Base-by-base conservation (phyloP, 2,797 vertebrate species). In the Galago senegalensis region DNA sequence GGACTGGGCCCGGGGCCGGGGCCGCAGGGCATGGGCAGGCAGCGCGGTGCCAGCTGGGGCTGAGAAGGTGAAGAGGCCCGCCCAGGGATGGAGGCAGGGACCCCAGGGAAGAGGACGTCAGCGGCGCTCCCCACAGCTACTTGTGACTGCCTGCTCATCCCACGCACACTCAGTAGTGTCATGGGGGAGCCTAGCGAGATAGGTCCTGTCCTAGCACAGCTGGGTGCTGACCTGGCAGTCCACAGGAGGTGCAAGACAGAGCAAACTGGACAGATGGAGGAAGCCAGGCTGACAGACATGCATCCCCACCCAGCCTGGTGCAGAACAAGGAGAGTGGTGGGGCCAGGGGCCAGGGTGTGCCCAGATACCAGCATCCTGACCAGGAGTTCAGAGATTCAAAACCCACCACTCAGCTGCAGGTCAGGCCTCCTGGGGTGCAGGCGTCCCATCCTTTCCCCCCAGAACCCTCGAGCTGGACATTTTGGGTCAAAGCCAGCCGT, bases 211-310 rank as follows among this genome's bases (percentile, higher is more conserved):
- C 81, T 82, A n/a, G 80, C 17, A 21, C 65, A n/a, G 20, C 92
- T 95, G 88, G 92, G 77, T 77, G 91, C 73, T 76, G 91, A 72
- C 73, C 89, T 88, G 90, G 91, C 2, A 12, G 97, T 60, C 88
- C 97, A 92, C 98, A 97, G 97, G 97, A 98, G n/a, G 89, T 97
- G 97, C 92, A 58, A 97, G 80, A 97, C 97, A 97, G 97, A 97
- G 97, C 97, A 49, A 16, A 96, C 92, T 87, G 87, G 34, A 88
- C 91, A 87, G 93, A 92, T 94, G 98, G 96, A 98, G 97, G 96
- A 97, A 98, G 89, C 60, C 34, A 93, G 96, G 87, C 87, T 91
- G 89, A 43, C 95, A 96, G 93, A 96, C 37, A 58, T 49, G 37
- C 83, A 16, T 79, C 67, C 86, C 82, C 60, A 60, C 67, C 77